phyloP scores from a whole-genome alignment of 2,797 vertebrate species.

The Centroberyx gerrardi region DNA sequence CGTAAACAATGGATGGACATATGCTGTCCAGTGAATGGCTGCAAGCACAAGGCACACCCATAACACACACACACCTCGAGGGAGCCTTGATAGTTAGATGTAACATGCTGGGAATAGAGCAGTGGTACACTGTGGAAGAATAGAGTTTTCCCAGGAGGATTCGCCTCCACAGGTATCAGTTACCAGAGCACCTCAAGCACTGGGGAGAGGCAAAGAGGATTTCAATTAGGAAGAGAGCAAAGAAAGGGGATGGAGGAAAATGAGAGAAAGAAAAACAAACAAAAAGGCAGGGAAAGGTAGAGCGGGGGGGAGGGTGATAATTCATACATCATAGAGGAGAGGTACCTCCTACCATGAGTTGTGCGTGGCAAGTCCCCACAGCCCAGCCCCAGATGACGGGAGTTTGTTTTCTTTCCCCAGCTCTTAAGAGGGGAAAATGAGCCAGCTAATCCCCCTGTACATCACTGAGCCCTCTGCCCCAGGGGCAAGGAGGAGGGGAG shows the following conservation, averaged over 20 bases:
- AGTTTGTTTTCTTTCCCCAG: slow-evolving; percentile 79
- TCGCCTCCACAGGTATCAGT: slow-evolving; percentile 75
- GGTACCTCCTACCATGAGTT: slow-evolving; percentile 53
- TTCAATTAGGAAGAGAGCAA: slow-evolving; percentile 72
- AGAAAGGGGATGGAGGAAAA: background rate
- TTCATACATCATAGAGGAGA: slow-evolving; percentile 58
- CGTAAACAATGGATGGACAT: slow-evolving; percentile 79
- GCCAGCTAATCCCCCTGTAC: slow-evolving; percentile 75
- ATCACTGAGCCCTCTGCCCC: slow-evolving; percentile 60
- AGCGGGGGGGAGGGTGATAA: slow-evolving; percentile 42
- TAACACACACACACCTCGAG: slow-evolving; percentile 46
- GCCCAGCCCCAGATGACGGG: slow-evolving; percentile 58
- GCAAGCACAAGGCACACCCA: slow-evolving; percentile 74
- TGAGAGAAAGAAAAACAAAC: slow-evolving; percentile 5
- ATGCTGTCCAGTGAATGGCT: slow-evolving; percentile 77
- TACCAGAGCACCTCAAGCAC: slow-evolving; percentile 70
- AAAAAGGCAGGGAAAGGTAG: slow-evolving; percentile 52
- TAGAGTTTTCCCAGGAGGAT: slow-evolving; percentile 58
- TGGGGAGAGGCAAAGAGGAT: slow-evolving; percentile 60
- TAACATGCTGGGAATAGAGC: slow-evolving; percentile 72
- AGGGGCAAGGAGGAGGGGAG: slow-evolving; percentile 52
- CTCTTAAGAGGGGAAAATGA: slow-evolving; percentile 81
- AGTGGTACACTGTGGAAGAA: slow-evolving; percentile 66
- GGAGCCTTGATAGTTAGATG: slow-evolving; percentile 65
- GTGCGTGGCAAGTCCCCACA: slow-evolving; percentile 57